These are phyloP conservation scores for Leptodactylus fuscus DNA, from an alignment of 2,113 vertebrate species.

Conservation along the genomic window DNA sequence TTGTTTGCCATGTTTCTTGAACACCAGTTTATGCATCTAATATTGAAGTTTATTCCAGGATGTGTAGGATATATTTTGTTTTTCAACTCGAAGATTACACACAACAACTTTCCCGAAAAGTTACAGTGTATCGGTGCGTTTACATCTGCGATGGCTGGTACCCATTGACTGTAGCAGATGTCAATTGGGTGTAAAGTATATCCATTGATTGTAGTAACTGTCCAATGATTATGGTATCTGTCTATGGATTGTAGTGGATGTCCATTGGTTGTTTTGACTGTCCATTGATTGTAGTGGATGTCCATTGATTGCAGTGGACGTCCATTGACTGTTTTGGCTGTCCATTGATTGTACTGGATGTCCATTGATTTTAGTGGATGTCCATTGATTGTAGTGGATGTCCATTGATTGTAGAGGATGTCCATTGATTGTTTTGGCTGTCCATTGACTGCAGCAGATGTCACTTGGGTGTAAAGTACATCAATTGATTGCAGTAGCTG, in stretches of 20 bases:
- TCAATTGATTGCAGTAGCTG: too few species aligned
- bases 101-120: background rate
- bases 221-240: too few species aligned
- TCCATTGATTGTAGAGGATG: background rate
- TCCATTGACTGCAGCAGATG: too few species aligned
- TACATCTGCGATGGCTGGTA: background rate
- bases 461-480: too few species aligned
- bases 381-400: background rate
- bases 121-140: background rate
- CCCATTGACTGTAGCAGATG: too few species aligned
- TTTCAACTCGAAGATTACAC: constrained; percentile 1
- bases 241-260: too few species aligned
- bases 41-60: constrained; percentile 47
- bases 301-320: background rate
- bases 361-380: too few species aligned
- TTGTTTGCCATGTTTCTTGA: constrained; percentile 53
- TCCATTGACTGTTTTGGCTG: background rate
- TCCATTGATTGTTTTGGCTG: too few species aligned
- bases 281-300: background rate
- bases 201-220: too few species aligned
- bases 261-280: background rate
- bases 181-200: too few species aligned
- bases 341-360: too few species aligned
- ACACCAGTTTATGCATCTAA: constrained; percentile 41
- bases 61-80: constrained; percentile 41